phyloP scores from a whole-genome alignment of 2,797 vertebrate species.

The Lacerta viridis region DNA sequence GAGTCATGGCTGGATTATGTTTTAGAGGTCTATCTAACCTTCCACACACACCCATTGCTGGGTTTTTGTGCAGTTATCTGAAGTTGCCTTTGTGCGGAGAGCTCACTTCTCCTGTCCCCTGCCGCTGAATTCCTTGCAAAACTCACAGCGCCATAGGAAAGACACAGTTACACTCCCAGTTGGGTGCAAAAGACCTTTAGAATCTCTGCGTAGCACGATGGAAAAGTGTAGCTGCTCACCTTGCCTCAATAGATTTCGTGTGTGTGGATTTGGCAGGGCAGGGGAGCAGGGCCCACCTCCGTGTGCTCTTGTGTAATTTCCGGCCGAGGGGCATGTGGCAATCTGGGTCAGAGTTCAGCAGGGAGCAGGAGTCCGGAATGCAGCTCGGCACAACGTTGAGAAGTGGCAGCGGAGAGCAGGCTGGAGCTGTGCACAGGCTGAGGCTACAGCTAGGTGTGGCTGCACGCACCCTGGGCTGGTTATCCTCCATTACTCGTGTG shows the following conservation, averaged over 20 bases:
- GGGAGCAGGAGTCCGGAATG: constrained; percentile 11
- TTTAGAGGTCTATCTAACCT: not conserved
- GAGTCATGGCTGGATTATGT: not conserved
- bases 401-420: not conserved
- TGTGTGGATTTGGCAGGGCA: not conserved
- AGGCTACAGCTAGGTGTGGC: not conserved
- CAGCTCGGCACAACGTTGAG: not conserved
- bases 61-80: not conserved
- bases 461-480: not conserved
- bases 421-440: not conserved
- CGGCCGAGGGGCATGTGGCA: not conserved
- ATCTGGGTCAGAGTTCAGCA: constrained; percentile 32
- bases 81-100: not conserved
- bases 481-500: not conserved
- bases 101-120: not conserved
- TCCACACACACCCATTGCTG: not conserved
- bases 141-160: not conserved
- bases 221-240: not conserved
- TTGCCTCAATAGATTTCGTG: not conserved
- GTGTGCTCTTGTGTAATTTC: not conserved
- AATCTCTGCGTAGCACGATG: not conserved
- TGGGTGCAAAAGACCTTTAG: not conserved
- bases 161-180: not conserved
- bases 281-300: not conserved
- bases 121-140: not conserved